Base-by-base conservation (phyloP, 64 coral and sea anemone species). In the Hydrozoanthus tunicans region DNA sequence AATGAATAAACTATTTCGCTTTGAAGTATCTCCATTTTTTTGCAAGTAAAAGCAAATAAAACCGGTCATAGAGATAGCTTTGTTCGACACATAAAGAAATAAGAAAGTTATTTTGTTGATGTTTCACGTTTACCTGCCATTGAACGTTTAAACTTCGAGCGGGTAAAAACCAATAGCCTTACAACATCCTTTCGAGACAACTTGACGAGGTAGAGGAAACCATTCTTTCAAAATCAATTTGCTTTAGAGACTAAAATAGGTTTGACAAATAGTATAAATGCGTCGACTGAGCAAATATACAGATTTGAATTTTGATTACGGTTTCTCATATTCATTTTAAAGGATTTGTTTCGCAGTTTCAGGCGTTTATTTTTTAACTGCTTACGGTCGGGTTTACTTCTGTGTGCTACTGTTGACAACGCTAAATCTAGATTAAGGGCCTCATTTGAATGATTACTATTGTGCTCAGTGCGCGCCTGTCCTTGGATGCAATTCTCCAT, bases 231-330 rank as follows among this genome's bases (percentile, higher is more conserved):
- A 88, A 73, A 88, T 56, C 61, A 61, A 51, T 59, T 60, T 88
- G 43, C 57, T 53, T 51, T 20, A 32, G 57, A 59, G 66, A 88
- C 59, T 61, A 88, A 75, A 58, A 56, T 56, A 53, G 54, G 25
- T 59, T 88, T 73, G 70, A 74, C 67, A 58, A 27, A 25, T 74
- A 73, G 55, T 13, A 75, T 6, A 73, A 59, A 12, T 56, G 54
- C 56, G 55, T 74, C 84, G 73, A 83, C 69, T 88, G 69, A 59
- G 24, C 69, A 88, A 88, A 88, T 88, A 88, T 17, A 51, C 25
- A 17, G 69, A 88, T 88, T 75, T 88, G 69, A 88, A 74, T 88
- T 88, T 88, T 88, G 84, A 72, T 88, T 88, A 51, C 59, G 70
- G 51, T 61, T 58, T 88, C 56, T 59, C 5, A 51, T 26, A 51